A percentile compares a stretch with the other conserved stretches of the same genome.
Conservation (phyloP, 2,888 invertebrate genomes). For the Enchytraeus crypticus region DNA sequence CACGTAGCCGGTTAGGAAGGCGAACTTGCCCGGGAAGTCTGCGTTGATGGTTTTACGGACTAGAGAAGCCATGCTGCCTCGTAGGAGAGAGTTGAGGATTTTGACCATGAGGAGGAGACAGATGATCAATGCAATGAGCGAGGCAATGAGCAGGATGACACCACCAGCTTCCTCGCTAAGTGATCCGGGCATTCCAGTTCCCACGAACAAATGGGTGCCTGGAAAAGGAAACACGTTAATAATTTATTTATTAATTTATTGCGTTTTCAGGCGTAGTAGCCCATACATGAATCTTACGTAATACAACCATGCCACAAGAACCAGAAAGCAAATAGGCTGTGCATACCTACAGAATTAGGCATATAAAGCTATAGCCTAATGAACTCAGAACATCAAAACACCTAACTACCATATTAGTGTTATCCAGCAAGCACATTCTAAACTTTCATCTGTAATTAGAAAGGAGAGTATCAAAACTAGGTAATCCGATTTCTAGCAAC, state of each 20-base stretch:
- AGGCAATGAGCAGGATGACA: conserved; percentile 48
- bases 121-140: conserved; percentile 49
- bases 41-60: conserved; percentile 41
- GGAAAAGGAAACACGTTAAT: conserved; percentile 18
- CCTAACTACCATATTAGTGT: no score
- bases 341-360: no score
- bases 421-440: no score
- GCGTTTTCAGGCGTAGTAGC: no score
- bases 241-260: neutral
- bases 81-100: conserved; percentile 41
- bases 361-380: no score
- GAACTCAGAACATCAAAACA: no score
- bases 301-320: no score
- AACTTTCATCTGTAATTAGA: no score
- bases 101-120: conserved; percentile 54
- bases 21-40: conserved; percentile 36
- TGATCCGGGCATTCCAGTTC: conserved; percentile 6
- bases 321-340: no score
- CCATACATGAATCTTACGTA: no score
- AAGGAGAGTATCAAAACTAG: no score
- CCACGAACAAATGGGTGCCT: conserved; percentile 13
- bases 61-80: conserved; percentile 34
- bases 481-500: no score
- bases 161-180: conserved; percentile 46
- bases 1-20: conserved; percentile 35